Evolutionary conservation across 2,888 invertebrate species (phyloP).

Genomic region (Parelbella ahira): DNA sequence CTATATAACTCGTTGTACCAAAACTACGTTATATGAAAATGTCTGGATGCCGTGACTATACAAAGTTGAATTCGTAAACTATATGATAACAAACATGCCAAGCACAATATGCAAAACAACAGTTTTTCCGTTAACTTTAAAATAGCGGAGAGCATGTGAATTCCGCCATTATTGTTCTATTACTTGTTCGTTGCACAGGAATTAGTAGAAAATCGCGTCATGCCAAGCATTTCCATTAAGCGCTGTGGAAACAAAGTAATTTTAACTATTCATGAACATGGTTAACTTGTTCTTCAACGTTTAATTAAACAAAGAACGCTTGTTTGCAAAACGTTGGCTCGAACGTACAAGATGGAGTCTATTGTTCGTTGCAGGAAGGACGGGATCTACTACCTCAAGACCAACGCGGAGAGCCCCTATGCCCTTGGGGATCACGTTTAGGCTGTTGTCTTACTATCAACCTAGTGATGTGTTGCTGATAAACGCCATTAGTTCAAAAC

Average conservation of each 20-base stretch:
- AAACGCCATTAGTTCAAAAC: too few relatives aligned
- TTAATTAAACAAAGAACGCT: conserved; percentile 58
- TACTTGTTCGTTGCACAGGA: conserved; percentile 3
- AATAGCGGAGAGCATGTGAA: conserved; percentile 9
- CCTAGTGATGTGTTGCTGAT: too few relatives aligned
- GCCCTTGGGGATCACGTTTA: conserved; percentile 56
- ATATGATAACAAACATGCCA: neutral
- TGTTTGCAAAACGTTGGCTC: conserved; percentile 40
- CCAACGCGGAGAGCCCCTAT: conserved; percentile 74
- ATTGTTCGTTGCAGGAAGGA: conserved; percentile 74
- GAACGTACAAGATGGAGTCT: conserved; percentile 33
- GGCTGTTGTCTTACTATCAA: conserved; percentile 43
- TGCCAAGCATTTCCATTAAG: conserved; percentile 18
- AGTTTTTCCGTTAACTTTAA: conserved; percentile 12
- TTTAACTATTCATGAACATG: conserved; percentile 47
- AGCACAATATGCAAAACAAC: neutral
- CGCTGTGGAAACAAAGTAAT: conserved; percentile 19
- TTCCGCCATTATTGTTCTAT: conserved; percentile 5
- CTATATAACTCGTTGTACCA: too few relatives aligned
- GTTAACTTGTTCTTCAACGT: conserved; percentile 45
- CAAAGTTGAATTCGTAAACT: too few relatives aligned
- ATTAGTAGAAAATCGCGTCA: conserved; percentile 19
- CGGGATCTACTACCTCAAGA: conserved; percentile 78
- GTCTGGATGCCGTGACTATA: too few relatives aligned
- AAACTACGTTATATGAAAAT: too few relatives aligned